Percentiles rank a stretch among this genome's conserved stretches.
phyloP scores from a whole-genome alignment of 2,797 vertebrate species.

The Poecilia velifera region DNA sequence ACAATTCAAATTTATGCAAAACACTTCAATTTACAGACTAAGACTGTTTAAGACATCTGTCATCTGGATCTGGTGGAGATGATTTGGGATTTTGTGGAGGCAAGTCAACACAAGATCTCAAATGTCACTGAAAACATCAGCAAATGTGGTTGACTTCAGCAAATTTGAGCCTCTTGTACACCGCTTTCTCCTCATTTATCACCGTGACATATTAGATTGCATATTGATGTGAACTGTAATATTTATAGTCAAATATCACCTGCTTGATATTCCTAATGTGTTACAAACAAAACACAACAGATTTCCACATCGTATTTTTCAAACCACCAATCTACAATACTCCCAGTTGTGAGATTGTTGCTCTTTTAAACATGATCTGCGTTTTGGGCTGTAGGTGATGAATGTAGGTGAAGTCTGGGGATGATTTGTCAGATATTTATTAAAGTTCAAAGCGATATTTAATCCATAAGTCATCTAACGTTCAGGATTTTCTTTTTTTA shows the following conservation, averaged over 20 bases:
- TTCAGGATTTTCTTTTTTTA: background rate
- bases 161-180: background rate
- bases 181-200: background rate
- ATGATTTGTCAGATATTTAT: background rate
- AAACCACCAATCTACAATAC: background rate
- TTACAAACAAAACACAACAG: background rate
- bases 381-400: background rate
- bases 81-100: background rate
- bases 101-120: background rate
- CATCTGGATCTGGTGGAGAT: background rate
- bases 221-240: background rate
- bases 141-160: background rate
- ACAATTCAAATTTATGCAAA: background rate
- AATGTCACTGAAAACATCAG: background rate
- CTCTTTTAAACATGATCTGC: background rate
- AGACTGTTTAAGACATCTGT: background rate
- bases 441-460: background rate
- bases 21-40: background rate
- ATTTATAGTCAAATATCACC: background rate
- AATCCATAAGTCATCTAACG: background rate
- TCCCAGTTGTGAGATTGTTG: background rate
- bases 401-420: background rate
- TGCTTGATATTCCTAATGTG: constrained; percentile 3
- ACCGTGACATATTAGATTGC: background rate
- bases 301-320: background rate